Conservation (phyloP, 2,113 vertebrate genomes). For the Ascaphus truei region DNA sequence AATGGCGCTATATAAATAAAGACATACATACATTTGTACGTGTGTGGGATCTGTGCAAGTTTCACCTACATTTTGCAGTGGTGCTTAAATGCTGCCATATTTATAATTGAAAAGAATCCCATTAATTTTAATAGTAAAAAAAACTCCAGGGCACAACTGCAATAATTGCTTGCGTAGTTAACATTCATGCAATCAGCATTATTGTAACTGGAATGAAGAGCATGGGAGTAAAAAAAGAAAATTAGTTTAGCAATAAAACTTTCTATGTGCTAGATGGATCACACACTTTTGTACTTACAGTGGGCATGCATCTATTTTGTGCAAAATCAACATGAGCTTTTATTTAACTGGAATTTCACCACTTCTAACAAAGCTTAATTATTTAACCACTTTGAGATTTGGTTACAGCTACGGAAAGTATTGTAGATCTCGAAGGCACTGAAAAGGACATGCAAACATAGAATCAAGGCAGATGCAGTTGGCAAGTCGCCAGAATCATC, state of each 20-base stretch:
- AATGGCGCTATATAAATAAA: too few species aligned
- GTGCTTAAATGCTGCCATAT: not conserved
- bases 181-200: not conserved
- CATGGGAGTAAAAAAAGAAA: not conserved
- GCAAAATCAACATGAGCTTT: too few species aligned
- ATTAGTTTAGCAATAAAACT: not conserved
- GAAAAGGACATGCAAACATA: too few species aligned
- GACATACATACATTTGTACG: too few species aligned
- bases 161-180: conserved; percentile 10
- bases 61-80: not conserved
- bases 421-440: too few species aligned
- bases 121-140: conserved; percentile 16
- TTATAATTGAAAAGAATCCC: conserved; percentile 16
- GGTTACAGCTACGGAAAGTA: too few species aligned
- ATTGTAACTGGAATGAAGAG: not conserved
- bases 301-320: too few species aligned
- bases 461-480: not conserved
- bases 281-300: too few species aligned
- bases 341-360: too few species aligned
- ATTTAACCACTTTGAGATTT: too few species aligned
- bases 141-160: not conserved
- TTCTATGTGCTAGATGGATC: not conserved
- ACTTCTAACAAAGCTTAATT: too few species aligned
- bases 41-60: not conserved
- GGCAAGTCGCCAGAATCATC: not conserved